Percentiles rank a stretch among this genome's conserved stretches.
phyloP scores from a whole-genome alignment of 2,113 vertebrate genomes.

The Heliornis fulica region DNA sequence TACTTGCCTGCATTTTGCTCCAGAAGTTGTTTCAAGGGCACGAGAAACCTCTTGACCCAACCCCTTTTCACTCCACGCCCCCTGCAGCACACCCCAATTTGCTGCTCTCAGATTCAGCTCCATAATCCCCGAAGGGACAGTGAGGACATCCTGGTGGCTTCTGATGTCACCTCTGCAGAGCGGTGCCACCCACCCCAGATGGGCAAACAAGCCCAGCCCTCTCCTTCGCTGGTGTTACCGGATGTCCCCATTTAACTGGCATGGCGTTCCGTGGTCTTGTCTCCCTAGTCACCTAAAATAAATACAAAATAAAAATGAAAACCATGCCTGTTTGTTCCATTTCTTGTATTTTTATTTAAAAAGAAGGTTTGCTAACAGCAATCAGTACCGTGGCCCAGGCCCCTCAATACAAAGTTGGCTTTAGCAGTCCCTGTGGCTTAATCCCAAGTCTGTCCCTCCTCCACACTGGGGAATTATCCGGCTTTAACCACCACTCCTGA shows the following conservation, averaged over 20 bases:
- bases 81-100: not conserved
- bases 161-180: not conserved
- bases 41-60: not conserved
- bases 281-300: not conserved
- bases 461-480: not conserved
- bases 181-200: not conserved
- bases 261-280: not conserved
- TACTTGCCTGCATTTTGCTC: not conserved
- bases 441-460: not conserved
- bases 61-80: not conserved
- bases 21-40: slow-evolving; percentile 2
- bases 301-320: not conserved
- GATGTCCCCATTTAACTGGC: not conserved
- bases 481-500: slow-evolving; percentile 15
- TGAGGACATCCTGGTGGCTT: not conserved
- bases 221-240: not conserved
- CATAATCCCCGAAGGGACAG: not conserved
- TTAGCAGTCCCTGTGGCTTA: not conserved
- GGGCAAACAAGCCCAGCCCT: not conserved
- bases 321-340: not conserved
- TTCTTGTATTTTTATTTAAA: slow-evolving; percentile 61
- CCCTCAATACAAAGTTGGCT: not conserved
- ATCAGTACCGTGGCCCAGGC: not conserved
- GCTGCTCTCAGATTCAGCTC: not conserved
- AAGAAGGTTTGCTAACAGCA: slow-evolving; percentile 36